Percentiles rank a stretch among this genome's conserved stretches.
Evolutionary conservation across 2,888 invertebrate species (phyloP).

Genomic region (Tinea trinotella): DNA sequence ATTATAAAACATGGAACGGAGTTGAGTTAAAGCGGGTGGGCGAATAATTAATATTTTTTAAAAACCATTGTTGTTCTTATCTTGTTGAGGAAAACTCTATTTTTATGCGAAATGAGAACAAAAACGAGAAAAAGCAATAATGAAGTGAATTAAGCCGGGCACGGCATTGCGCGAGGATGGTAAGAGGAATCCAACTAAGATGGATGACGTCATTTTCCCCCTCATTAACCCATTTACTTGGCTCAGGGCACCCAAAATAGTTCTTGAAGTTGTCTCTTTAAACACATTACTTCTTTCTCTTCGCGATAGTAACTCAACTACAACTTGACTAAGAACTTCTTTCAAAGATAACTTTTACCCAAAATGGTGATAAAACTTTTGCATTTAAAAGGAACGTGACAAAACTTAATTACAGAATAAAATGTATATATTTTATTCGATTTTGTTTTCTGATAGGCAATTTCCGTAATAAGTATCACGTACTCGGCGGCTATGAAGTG

Average conservation of each 20-base stretch:
- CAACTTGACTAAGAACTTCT: too few relatives aligned
- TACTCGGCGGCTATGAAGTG: conserved; percentile 7
- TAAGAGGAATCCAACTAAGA: conserved; percentile 61
- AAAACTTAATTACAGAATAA: too few relatives aligned
- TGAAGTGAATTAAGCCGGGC: conserved; percentile 41
- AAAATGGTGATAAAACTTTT: too few relatives aligned
- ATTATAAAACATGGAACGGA: background rate
- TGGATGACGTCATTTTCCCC: conserved; percentile 61
- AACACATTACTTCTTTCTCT: conserved; percentile 1
- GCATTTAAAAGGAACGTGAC: too few relatives aligned
- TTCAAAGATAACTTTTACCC: too few relatives aligned
- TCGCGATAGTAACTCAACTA: background rate
- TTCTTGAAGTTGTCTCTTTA: conserved; percentile 30
- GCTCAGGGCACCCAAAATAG: conserved; percentile 45
- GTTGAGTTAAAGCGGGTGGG: background rate
- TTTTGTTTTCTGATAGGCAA: conserved; percentile 13
- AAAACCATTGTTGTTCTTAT: conserved; percentile 11
- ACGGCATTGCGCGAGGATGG: conserved; percentile 40
- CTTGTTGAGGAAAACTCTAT: conserved; percentile 5
- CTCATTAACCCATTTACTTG: conserved; percentile 64
- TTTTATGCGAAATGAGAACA: conserved; percentile 20
- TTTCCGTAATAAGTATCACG: conserved; percentile 16
- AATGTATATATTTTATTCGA: too few relatives aligned
- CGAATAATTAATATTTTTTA: conserved; percentile 14
- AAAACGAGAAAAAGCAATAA: conserved; percentile 42